phyloP scores from a whole-genome alignment of 2,888 invertebrate species.

The Congeria kusceri region DNA sequence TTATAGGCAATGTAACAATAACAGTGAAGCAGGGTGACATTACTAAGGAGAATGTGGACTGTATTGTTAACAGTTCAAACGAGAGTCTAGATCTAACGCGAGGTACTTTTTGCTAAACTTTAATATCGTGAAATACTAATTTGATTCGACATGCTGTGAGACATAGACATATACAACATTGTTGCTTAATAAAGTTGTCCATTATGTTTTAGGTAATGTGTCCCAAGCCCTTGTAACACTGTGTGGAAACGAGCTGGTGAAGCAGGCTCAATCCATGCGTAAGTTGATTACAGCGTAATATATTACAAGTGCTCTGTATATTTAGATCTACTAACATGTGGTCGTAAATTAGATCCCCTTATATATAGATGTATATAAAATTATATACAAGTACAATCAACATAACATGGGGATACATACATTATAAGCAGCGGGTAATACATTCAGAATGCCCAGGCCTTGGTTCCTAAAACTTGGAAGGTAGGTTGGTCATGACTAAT shows the following conservation, averaged over 20 bases:
- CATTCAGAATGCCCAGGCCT: too few relatives aligned
- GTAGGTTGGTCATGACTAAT: too few relatives aligned
- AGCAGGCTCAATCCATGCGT: not conserved
- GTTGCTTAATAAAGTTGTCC: not conserved
- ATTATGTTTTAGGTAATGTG: slow-evolving; percentile 8
- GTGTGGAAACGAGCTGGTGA: not conserved
- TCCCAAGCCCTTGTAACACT: not conserved
- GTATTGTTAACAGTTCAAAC: slow-evolving; percentile 65
- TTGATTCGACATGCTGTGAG: not conserved
- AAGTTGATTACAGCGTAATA: not conserved
- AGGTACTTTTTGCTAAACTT: slow-evolving; percentile 41
- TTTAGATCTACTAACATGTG: too few relatives aligned
- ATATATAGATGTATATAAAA: too few relatives aligned
- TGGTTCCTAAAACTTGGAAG: too few relatives aligned
- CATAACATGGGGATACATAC: too few relatives aligned
- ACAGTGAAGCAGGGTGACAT: slow-evolving; percentile 52
- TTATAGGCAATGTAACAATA: slow-evolving; percentile 29
- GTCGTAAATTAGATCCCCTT: too few relatives aligned
- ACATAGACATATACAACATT: not conserved
- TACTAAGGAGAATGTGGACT: slow-evolving; percentile 46
- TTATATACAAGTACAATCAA: too few relatives aligned
- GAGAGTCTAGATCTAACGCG: slow-evolving; percentile 54
- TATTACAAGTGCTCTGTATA: too few relatives aligned
- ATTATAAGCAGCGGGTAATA: too few relatives aligned
- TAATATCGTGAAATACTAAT: not conserved